Evolutionary conservation across 2,113 vertebrate genomes (phyloP).

Genomic region (Chloropsis hardwickii): DNA sequence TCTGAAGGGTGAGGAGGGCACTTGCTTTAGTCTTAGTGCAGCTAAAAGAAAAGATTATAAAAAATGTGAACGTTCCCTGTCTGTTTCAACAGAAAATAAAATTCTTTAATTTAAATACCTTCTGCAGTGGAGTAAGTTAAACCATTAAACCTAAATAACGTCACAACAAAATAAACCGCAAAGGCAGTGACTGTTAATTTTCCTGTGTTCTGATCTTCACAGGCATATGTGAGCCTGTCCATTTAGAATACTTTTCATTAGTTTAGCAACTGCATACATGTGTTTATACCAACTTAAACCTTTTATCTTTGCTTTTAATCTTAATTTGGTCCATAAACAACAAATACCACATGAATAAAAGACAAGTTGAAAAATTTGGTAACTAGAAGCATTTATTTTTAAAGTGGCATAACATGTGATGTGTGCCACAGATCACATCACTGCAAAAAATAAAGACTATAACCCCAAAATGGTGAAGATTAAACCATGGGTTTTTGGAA

Average conservation of each 20-base stretch:
- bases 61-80: neutral
- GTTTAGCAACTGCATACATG: neutral
- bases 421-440: neutral
- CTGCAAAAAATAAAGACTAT: neutral
- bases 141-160: neutral
- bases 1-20: neutral
- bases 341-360: neutral
- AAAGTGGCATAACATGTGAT: neutral
- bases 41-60: neutral
- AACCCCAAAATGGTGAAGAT: neutral
- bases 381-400: neutral
- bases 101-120: neutral
- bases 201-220: neutral
- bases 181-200: neutral
- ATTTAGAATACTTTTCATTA: neutral
- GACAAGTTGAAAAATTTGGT: neutral
- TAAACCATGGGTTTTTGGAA: neutral
- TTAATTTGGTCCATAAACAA: neutral
- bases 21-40: neutral
- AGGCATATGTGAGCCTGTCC: neutral
- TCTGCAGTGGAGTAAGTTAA: neutral
- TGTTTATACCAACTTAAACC: neutral
- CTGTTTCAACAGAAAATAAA: neutral
- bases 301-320: neutral
- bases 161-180: neutral